Evolutionary conservation across 2,113 vertebrate species (phyloP), one percentile per base, ranked within the genome.

Genomic region (Antechinus stuartii): DNA sequence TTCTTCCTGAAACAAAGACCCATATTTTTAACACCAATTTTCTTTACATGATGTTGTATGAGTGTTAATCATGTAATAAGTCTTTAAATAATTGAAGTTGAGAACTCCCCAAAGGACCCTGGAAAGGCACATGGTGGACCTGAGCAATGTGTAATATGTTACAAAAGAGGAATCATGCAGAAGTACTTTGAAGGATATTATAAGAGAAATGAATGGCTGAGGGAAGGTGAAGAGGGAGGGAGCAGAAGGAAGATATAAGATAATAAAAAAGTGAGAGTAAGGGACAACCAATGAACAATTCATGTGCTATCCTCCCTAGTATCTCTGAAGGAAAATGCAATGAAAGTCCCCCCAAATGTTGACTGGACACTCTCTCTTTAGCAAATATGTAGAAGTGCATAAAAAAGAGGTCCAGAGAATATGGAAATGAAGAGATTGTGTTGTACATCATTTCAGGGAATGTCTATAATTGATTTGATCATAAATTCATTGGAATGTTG

Each of bases 141-240:
- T 84, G n/a, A 84, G n/a, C 35, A 84, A 35, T 84, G 8, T 84
- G n/a, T 7, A 84, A 42, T 42, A 84, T 84, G 68, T 84, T 42
- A 84, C n/a, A 84, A 84, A 84, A 84, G 68, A 84, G n/a, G n/a
- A 84, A 84, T 84, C 35, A 8, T 84, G n/a, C n/a, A 84, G 35
- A 84, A 84, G 68, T 84, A 26, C 42, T 42, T 22, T 22, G 19
- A 23, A 84, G 68, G 19, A 84, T 84, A 19, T 42, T n/a, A 84
- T 42, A 84, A 84, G 68, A 42, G n/a, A 84, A 84, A 84, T 42
- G n/a, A 42, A 84, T 42, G n/a, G 23, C n/a, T 42, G 19, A 1
- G 68, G n/a, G 0, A 3, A 4, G 30, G 0, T n/a, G 61, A 30
- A 0, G 10, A 61, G 27, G 26, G 56, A 1, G 26, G 6, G 5